Base-by-base conservation (phyloP, 1,140 invertebrate species). In the Choristoneura fumiferana region DNA sequence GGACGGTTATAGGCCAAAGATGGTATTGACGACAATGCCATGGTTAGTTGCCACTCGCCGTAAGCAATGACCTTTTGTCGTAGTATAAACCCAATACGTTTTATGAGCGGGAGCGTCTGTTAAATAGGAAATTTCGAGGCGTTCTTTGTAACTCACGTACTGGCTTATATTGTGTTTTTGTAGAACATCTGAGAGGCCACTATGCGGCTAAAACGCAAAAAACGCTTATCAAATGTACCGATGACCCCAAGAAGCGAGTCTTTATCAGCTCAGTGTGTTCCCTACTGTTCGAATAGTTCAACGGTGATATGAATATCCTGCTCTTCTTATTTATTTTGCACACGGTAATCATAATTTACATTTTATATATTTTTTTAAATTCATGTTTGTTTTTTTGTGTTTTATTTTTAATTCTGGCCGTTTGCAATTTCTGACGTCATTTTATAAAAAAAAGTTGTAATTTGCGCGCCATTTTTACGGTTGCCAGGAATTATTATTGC, bases 321-420 rank as follows among this genome's bases (percentile, higher is more conserved):
- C 12, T 49, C n/a, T 49, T 49, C 22, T 49, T 49, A 49, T 49
- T 49, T 49, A n/a, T 49, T 49, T 22, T 49, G 22, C 43, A 49
- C 43, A 49, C 43, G 43, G 43, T 49, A 49, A 49, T 49, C 8
- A 4, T 22, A 22, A 22, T 45, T 45, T 10, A 14, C 0, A 13
- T 22, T 18, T 10, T 17, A 43, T n/a, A 43, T 18, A 8, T 10
- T n/a, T n/a, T n/a, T n/a, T n/a, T n/a, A n/a, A n/a, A n/a, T n/a
- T n/a, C n/a, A n/a, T n/a, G n/a, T n/a, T n/a, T n/a, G n/a, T n/a
- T n/a, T n/a, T n/a, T n/a, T n/a, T n/a, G n/a, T n/a, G n/a, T n/a
- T n/a, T n/a, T n/a, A 1, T 3, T 29, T 6, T 3, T 3, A 29
- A 29, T 29, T 3, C 22, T 49, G 18, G 43, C 43, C 8, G 43